Base-by-base conservation (phyloP, 2,113 vertebrate species). In the Rhinichthys klamathensis region DNA sequence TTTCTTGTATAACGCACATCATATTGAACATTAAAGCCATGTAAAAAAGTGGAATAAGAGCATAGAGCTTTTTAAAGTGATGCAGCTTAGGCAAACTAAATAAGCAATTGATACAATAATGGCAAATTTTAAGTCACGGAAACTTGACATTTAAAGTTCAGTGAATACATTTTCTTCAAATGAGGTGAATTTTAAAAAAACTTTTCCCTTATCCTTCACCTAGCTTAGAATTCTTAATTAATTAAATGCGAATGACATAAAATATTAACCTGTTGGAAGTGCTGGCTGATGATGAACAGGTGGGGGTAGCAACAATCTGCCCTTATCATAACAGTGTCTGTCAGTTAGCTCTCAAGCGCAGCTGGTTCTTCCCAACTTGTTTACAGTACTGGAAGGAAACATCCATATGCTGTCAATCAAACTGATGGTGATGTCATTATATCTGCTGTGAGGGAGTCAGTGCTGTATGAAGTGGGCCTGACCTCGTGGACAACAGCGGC, bases 191-290 rank as follows among this genome's bases (percentile, higher is more conserved):
- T 60, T 23, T 8, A 85, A 86, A 80, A 84, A 74, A 63, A 27
- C n/a, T 72, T 30, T 51, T 27, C 60, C 21, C 8, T 16, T 18
- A 67, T 67, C 27, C 27, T 67, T 67, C 63, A 67, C 63, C 63
- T 67, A 35, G 16, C 65, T 69, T 15, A 35, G 30, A 10, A 35
- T 72, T 82, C 32, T 58, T 27, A 5, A 35, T 67, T 27, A 58
- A 61, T 78, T 82, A 82, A 82, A 85, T 82, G 51, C 27, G 80
- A 78, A 85, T 49, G n/a, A 73, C 41, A 76, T 78, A 35, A 88
- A 72, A 82, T 82, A 88, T 88, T 74, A 80, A 83, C 18, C 56
- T n/a, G 4, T 72, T 65, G 32, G 74, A 32, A 86, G 27, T 63
- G 32, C 79, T 79, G 79, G 54, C n/a, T 80, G 30, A 54, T 51